These are phyloP conservation scores for Cyclophora albipunctata DNA, from an alignment of 2,888 invertebrate species.

Conservation along the genomic window DNA sequence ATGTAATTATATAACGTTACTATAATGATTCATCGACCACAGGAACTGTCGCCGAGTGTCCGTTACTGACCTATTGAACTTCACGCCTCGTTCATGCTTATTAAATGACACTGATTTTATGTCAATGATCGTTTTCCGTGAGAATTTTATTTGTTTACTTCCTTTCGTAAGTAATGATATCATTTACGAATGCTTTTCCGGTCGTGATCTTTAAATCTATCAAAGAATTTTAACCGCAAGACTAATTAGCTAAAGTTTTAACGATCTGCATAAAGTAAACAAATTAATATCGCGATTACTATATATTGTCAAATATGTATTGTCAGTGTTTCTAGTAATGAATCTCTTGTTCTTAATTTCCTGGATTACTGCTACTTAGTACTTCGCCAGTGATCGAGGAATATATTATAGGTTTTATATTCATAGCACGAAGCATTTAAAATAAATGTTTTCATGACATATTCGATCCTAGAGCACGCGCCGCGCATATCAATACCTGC, in stretches of 20 bases:
- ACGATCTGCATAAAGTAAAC: too few species aligned
- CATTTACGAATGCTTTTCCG: not conserved
- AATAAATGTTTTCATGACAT: conserved; percentile 32
- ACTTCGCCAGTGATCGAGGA: not conserved
- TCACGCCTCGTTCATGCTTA: conserved; percentile 31
- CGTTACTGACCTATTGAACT: conserved; percentile 46
- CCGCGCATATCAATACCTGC: conserved; percentile 31
- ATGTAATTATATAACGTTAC: too few species aligned
- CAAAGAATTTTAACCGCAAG: not conserved
- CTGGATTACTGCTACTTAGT: not conserved
- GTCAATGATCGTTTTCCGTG: conserved; percentile 35
- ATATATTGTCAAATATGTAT: too few species aligned
- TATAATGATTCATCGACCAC: too few species aligned
- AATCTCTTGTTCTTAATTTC: too few species aligned
- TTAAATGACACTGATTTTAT: conserved; percentile 43
- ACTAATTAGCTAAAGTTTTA: too few species aligned
- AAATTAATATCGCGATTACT: too few species aligned
- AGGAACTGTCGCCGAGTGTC: conserved; percentile 18
- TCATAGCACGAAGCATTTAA: conserved; percentile 33
- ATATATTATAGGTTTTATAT: conserved; percentile 18
- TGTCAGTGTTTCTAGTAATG: too few species aligned
- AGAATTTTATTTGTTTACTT: conserved; percentile 24
- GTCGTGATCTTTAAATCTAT: too few species aligned
- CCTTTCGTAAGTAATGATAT: not conserved
- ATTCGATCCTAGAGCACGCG: conserved; percentile 20